Conservation (phyloP, 37 sponge, comb jelly and placozoan species). For the Cliona cf. orientalis region DNA sequence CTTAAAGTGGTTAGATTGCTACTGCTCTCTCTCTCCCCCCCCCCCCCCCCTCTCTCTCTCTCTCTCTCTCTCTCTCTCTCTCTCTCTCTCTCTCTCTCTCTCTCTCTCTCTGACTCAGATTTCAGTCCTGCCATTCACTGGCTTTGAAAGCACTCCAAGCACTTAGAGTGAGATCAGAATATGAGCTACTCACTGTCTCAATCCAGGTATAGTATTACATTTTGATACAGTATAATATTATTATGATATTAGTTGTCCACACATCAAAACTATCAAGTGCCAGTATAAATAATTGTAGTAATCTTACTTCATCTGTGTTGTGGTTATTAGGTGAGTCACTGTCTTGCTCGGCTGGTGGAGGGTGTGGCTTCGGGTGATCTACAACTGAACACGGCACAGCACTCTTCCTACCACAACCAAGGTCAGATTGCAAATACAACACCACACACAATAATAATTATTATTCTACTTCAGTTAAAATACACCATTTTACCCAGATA, state of each 20-base stretch:
- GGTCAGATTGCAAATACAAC: background rate
- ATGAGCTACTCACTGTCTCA: conserved; percentile 55
- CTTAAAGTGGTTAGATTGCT: background rate
- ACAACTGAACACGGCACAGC: background rate
- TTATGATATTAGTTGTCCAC: background rate
- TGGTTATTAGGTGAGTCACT: background rate
- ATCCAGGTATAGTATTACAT: conserved; percentile 44
- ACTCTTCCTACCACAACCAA: background rate
- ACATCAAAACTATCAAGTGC: no score
- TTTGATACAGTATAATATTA: background rate
- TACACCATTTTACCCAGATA: no score
- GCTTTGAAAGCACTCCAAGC: conserved; percentile 35
- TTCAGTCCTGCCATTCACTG: conserved; percentile 43
- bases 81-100: no score
- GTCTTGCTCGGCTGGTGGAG: background rate
- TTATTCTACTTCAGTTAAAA: no score
- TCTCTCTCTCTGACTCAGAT: conserved; percentile 20
- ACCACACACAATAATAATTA: background rate
- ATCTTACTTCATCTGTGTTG: background rate
- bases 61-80: no score
- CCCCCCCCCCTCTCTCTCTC: no score
- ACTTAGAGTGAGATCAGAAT: conserved; percentile 55
- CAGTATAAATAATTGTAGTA: no score
- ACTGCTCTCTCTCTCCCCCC: background rate
- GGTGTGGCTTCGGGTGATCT: background rate